phyloP scores from a whole-genome alignment of 2,113 vertebrate species.

The Callaeas wilsoni region DNA sequence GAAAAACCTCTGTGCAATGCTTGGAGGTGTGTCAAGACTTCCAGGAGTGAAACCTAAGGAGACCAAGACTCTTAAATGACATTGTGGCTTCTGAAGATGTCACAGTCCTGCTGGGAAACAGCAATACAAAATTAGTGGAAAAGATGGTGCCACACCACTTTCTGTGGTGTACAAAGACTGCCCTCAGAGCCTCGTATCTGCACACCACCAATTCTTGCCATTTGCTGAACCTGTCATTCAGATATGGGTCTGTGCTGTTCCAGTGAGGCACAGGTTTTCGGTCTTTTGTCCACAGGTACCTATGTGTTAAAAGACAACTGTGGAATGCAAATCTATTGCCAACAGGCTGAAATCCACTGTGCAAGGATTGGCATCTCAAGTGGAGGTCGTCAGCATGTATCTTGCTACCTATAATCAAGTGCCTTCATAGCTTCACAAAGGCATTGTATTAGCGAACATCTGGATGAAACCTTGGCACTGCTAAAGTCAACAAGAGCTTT shows the following conservation, averaged over 20 bases:
- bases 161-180: not conserved
- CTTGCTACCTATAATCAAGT: not conserved
- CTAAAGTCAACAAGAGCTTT: not conserved
- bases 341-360: not conserved
- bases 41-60: not conserved
- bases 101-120: not conserved
- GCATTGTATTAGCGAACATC: not conserved
- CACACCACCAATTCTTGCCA: not conserved
- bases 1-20: not conserved
- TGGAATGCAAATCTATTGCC: not conserved
- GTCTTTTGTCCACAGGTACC: not conserved
- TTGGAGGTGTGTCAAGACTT: not conserved
- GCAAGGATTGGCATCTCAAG: not conserved
- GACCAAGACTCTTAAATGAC: not conserved
- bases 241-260: fast-evolving
- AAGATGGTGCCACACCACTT: not conserved
- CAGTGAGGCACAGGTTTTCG: not conserved
- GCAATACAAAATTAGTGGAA: not conserved
- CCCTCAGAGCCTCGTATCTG: not conserved
- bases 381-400: not conserved
- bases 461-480: not conserved
- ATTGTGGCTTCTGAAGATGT: not conserved
- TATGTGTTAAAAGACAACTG: not conserved
- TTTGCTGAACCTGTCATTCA: not conserved
- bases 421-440: not conserved